A percentile compares a stretch with the other conserved stretches of the same genome.
These are phyloP conservation scores for Brachionus koreanus DNA, from an alignment of 1,140 invertebrate genomes.

Conservation along the genomic window DNA sequence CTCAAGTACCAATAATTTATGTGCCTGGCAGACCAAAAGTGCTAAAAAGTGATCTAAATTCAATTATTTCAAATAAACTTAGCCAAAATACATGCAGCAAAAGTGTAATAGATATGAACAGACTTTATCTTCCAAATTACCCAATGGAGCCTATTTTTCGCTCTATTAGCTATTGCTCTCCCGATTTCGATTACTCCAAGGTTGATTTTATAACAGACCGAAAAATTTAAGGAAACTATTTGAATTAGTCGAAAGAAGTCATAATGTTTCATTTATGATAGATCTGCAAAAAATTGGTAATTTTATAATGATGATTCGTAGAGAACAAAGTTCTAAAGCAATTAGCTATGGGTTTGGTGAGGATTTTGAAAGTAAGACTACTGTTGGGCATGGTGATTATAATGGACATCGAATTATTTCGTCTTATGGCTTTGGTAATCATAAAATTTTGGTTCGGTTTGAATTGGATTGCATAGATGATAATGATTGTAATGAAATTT, in stretches of 20 bases:
- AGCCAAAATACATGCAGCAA: background rate
- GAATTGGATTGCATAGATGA: background rate
- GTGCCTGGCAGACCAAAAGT: background rate
- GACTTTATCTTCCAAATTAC: background rate
- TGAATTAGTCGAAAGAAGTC: background rate
- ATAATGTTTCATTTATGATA: background rate
- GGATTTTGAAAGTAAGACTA: background rate
- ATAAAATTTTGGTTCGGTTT: background rate
- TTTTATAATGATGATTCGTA: background rate
- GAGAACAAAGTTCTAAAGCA: background rate
- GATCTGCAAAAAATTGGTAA: slow-evolving; percentile 15
- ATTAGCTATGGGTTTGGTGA: background rate
- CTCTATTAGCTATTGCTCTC: background rate
- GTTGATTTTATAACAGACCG: slow-evolving; percentile 9
- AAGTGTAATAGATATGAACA: background rate
- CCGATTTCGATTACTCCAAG: background rate
- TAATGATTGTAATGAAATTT: background rate
- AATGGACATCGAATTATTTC: background rate
- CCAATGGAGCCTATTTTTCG: slow-evolving; percentile 10
- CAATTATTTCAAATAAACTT: background rate
- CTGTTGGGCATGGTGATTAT: background rate
- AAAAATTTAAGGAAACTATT: slow-evolving; percentile 30
- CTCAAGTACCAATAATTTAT: background rate
- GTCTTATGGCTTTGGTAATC: background rate
- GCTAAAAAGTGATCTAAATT: background rate